Evolutionary conservation across 2,113 vertebrate genomes (phyloP).

Genomic region (Hucho hucho): DNA sequence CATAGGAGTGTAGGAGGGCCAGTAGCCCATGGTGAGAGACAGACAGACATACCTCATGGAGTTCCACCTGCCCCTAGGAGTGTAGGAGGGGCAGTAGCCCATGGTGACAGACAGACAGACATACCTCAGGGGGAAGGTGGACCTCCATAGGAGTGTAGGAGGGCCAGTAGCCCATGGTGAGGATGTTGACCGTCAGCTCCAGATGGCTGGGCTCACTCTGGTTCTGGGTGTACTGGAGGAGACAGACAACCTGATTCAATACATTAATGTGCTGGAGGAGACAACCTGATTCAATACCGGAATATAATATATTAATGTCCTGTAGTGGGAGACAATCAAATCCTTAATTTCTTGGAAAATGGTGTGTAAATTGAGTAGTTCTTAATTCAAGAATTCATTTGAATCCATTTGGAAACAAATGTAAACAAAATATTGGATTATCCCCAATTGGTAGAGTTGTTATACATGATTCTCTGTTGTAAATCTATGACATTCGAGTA

Average conservation of each 20-base stretch:
- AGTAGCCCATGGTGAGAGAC: slow-evolving; percentile 96
- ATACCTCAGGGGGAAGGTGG: slow-evolving; percentile 91
- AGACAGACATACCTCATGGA: slow-evolving; percentile 89
- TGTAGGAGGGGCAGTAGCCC: slow-evolving; percentile 99
- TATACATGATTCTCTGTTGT: too few relatives aligned
- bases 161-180: slow-evolving; percentile 99
- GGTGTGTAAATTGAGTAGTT: too few relatives aligned
- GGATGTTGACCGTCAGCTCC: slow-evolving; percentile 97
- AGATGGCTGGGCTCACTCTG: slow-evolving; percentile 98
- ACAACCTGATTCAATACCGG: too few relatives aligned
- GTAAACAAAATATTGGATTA: too few relatives aligned
- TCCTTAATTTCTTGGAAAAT: too few relatives aligned
- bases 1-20: slow-evolving; percentile 98
- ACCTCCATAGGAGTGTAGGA: slow-evolving; percentile 98
- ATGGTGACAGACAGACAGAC: slow-evolving; percentile 77
- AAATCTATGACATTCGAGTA: too few relatives aligned
- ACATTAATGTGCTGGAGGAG: too few relatives aligned
- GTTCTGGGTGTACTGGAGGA: slow-evolving; percentile 91
- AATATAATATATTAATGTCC: too few relatives aligned
- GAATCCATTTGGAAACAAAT: too few relatives aligned
- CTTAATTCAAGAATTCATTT: too few relatives aligned
- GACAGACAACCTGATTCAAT: not conserved
- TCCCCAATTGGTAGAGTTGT: too few relatives aligned
- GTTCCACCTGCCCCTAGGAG: slow-evolving; percentile 99
- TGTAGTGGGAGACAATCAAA: too few relatives aligned